phyloP scores from a whole-genome alignment of 2,113 vertebrate genomes.

The Colius striatus region DNA sequence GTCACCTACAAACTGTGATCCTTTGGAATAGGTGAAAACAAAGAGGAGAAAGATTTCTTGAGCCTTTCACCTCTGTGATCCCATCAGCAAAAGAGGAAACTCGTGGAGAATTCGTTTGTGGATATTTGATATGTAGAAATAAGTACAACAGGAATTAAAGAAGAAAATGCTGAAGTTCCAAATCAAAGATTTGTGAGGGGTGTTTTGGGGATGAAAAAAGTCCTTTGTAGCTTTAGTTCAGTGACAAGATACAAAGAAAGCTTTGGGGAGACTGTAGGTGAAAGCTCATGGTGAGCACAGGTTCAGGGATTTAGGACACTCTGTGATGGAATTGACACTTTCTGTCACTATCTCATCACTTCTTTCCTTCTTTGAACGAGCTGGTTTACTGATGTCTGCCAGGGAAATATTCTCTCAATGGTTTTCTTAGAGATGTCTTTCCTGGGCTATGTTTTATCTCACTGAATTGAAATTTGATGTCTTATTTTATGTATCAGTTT shows the following conservation, averaged over 20 bases:
- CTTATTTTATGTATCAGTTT: neutral
- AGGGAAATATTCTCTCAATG: neutral
- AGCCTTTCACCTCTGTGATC: neutral
- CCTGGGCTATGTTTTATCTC: neutral
- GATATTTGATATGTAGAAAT: no score
- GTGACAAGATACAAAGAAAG: neutral
- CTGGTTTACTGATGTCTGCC: neutral
- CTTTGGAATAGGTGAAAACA: neutral
- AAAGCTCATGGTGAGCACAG: neutral
- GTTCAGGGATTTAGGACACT: neutral
- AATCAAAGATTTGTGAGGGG: neutral
- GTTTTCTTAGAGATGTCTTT: neutral
- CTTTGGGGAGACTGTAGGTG: neutral
- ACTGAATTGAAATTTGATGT: neutral
- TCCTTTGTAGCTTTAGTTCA: neutral
- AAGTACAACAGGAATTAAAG: rapidly evolving
- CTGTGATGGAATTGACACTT: neutral
- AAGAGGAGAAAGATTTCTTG: neutral
- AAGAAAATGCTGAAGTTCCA: neutral
- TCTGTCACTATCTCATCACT: neutral
- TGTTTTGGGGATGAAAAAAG: neutral
- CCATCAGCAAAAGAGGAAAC: neutral
- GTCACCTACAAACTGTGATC: neutral
- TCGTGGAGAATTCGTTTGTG: rapidly evolving
- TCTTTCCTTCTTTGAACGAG: neutral